These are phyloP conservation scores for Heliconius cydno DNA, from an alignment of 2,888 invertebrate species.

Conservation along the genomic window DNA sequence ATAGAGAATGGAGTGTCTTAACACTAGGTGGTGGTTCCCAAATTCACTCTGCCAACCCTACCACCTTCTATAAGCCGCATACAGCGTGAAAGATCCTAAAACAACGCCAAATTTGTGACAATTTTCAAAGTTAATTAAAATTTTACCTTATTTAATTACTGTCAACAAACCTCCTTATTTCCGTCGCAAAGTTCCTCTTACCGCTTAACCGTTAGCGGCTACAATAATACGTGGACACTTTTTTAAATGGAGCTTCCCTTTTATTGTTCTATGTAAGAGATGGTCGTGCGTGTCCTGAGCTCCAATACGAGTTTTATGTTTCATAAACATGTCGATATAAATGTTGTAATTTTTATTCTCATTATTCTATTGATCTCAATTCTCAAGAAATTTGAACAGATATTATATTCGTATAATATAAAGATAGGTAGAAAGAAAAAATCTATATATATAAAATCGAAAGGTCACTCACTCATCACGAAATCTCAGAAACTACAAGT, in stretches of 20 bases:
- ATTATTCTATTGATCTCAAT: constrained; percentile 15
- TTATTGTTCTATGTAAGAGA: constrained; percentile 13
- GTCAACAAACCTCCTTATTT: neutral
- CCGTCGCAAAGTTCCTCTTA: neutral
- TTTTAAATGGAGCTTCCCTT: neutral
- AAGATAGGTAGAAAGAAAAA: neutral
- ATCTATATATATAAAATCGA: too few relatives aligned
- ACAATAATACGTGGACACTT: too few relatives aligned
- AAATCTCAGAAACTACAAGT: too few relatives aligned
- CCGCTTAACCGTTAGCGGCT: too few relatives aligned
- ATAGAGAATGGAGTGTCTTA: too few relatives aligned
- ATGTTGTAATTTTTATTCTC: constrained; percentile 9
- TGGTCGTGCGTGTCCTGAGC: constrained; percentile 13
- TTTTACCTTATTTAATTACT: neutral
- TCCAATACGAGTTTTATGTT: neutral
- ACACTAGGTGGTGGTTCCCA: too few relatives aligned
- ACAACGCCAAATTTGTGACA: too few relatives aligned
- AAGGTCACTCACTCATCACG: too few relatives aligned
- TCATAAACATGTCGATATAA: constrained; percentile 14
- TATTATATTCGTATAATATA: neutral
- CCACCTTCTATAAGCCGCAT: too few relatives aligned
- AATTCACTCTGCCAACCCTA: too few relatives aligned
- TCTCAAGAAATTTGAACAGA: neutral
- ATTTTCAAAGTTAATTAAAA: neutral
- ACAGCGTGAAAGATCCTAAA: neutral